Evolutionary conservation across 2,113 vertebrate species (phyloP).

Genomic region (Rostratula benghalensis): DNA sequence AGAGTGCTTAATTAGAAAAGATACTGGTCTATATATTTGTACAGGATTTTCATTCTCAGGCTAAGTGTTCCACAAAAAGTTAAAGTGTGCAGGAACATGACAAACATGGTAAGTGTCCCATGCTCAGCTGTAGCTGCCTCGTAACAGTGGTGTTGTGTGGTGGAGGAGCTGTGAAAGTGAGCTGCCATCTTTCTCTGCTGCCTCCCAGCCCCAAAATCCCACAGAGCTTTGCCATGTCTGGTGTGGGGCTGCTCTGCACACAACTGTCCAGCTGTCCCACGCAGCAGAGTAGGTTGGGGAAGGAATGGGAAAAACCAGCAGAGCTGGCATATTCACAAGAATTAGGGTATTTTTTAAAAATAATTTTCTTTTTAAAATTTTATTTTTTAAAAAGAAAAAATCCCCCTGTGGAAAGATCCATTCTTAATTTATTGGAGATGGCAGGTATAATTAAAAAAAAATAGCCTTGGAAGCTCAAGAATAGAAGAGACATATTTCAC

Average conservation of each 20-base stretch:
- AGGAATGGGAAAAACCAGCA: not conserved
- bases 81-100: not conserved
- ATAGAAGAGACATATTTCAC: not conserved
- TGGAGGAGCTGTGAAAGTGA: not conserved
- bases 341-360: not conserved
- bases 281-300: not conserved
- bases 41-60: not conserved
- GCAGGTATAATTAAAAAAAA: not conserved
- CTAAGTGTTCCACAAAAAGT: not conserved
- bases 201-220: not conserved
- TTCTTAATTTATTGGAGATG: not conserved
- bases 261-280: fast-evolving
- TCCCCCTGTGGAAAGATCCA: not conserved
- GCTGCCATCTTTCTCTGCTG: not conserved
- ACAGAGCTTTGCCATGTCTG: not conserved
- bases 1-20: not conserved
- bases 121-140: not conserved
- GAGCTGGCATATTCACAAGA: not conserved
- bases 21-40: not conserved
- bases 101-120: not conserved
- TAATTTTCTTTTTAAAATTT: not conserved
- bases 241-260: fast-evolving
- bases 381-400: no score
- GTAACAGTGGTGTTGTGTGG: fast-evolving
- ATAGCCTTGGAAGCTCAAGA: not conserved